Conservation (phyloP, 1,140 invertebrate genomes). For the Panonychus citri region DNA sequence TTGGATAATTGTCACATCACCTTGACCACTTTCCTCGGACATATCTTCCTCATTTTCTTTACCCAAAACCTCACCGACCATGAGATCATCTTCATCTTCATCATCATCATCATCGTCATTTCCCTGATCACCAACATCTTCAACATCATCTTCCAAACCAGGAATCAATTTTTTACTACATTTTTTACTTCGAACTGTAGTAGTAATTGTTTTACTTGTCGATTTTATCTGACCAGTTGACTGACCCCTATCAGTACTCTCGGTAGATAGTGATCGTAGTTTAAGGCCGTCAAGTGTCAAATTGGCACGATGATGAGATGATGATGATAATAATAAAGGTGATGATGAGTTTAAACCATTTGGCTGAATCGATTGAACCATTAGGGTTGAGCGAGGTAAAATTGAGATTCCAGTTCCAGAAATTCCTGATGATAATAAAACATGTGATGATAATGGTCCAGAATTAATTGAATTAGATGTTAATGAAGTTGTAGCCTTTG, state of each 20-base stretch:
- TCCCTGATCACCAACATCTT: too few species aligned
- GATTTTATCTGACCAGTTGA: background rate
- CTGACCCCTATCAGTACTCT: too few species aligned
- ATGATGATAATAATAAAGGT: background rate
- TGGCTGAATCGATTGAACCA: background rate
- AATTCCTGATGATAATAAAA: background rate
- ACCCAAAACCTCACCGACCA: conserved; percentile 4
- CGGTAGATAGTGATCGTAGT: conserved; percentile 9
- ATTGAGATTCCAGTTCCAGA: background rate
- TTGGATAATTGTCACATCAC: background rate
- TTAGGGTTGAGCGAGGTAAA: background rate
- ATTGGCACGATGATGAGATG: conserved; percentile 13
- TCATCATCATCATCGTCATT: background rate
- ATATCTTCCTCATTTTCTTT: conserved; percentile 2
- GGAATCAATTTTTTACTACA: background rate
- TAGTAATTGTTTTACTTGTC: background rate
- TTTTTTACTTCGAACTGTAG: background rate
- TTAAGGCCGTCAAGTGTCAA: conserved; percentile 13
- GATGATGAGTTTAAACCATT: background rate
- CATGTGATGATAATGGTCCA: too few species aligned
- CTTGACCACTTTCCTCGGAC: conserved; percentile 15
- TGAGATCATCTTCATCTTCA: background rate
- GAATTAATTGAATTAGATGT: background rate
- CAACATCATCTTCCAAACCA: background rate
- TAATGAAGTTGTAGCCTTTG: background rate